Conservation (phyloP, 2,113 vertebrate species). For the Forbesichthys agassizii region DNA sequence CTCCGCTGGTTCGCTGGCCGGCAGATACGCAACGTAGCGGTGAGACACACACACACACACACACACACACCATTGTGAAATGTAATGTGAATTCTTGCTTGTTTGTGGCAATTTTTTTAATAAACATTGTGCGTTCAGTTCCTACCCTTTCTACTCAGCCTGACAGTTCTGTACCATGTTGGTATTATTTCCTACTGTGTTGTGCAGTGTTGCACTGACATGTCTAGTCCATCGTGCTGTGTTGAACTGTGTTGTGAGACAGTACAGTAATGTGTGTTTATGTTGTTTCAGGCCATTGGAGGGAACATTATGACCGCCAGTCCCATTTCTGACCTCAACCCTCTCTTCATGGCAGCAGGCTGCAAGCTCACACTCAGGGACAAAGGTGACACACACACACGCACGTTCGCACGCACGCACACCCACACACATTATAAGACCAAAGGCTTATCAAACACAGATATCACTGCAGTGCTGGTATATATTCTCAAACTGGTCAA, state of each 20-base stretch:
- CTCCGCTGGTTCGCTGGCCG: slow-evolving; percentile 92
- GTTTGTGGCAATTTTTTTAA: too few species aligned
- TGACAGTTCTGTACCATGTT: neutral
- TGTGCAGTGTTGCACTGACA: slow-evolving; percentile 9
- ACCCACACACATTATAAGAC: neutral
- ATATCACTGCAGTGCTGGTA: too few species aligned
- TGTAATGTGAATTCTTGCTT: too few species aligned
- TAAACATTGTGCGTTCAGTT: too few species aligned
- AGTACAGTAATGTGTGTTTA: neutral
- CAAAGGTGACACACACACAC: slow-evolving; percentile 74
- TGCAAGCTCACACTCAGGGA: slow-evolving; percentile 85
- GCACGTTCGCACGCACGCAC: slow-evolving; percentile 9
- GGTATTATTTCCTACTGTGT: neutral
- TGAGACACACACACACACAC: slow-evolving; percentile 69
- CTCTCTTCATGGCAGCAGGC: slow-evolving; percentile 88
- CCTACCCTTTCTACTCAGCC: neutral
- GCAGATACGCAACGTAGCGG: slow-evolving; percentile 94
- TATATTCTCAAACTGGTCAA: neutral
- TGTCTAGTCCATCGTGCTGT: neutral
- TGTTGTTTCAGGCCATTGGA: slow-evolving; percentile 82
- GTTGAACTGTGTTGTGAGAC: neutral
- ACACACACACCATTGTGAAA: neutral
- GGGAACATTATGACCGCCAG: slow-evolving; percentile 98
- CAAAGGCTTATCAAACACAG: too few species aligned
- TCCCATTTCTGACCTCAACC: slow-evolving; percentile 97